These are phyloP conservation scores for Diploptera punctata DNA, from an alignment of 2,888 invertebrate species.

Conservation along the genomic window DNA sequence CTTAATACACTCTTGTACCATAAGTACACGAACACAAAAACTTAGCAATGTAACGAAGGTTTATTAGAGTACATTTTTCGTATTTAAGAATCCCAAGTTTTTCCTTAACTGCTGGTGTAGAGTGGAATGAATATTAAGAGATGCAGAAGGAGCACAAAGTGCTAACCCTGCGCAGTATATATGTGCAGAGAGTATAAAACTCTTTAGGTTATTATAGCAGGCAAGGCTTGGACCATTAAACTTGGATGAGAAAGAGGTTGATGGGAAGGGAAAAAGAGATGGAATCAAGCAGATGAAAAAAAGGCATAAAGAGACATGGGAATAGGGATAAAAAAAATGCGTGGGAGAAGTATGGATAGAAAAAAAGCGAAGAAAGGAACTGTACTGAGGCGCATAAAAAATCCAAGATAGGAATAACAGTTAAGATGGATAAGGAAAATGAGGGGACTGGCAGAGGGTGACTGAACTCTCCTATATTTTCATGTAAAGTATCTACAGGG, in stretches of 20 bases:
- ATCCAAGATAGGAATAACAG: neutral
- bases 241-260: neutral
- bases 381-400: neutral
- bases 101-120: neutral
- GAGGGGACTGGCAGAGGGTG: no score
- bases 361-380: no score
- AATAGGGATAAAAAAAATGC: neutral
- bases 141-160: neutral
- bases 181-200: neutral
- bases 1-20: no score
- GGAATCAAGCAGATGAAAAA: neutral
- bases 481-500: no score
- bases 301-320: neutral
- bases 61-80: no score
- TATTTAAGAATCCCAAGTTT: neutral
- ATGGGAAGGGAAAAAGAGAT: neutral
- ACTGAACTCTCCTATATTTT: no score
- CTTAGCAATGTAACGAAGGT: no score
- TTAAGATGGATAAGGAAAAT: neutral
- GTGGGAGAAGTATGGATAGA: no score
- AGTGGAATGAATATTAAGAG: no score
- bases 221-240: slow-evolving; percentile 11
- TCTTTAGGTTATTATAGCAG: neutral
- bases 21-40: no score
- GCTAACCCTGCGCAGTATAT: neutral